phyloP scores from a whole-genome alignment of 2,113 vertebrate species.

The Phoenicopterus ruber region DNA sequence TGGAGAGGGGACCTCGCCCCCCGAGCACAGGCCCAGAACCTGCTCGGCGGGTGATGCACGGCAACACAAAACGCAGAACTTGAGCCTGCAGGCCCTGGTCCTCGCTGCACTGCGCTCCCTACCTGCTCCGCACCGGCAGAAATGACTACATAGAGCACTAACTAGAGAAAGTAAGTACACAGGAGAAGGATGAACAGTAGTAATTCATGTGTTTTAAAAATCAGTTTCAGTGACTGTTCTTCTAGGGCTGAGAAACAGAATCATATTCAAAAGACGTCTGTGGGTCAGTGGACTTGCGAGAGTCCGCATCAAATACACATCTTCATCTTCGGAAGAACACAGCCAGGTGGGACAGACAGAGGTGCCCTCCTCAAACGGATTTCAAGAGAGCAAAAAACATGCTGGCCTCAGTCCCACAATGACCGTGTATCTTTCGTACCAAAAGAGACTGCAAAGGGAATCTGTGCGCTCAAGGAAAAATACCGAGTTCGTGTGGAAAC shows the following conservation, averaged over 20 bases:
- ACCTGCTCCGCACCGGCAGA: not conserved
- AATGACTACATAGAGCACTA: fast-evolving
- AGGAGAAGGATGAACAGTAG: not conserved
- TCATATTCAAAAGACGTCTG: not conserved
- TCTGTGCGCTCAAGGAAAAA: not conserved
- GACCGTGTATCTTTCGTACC: not conserved
- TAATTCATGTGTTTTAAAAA: not conserved
- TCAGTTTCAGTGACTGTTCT: not conserved
- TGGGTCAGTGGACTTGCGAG: not conserved
- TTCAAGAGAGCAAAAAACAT: not conserved
- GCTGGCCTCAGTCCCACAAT: not conserved
- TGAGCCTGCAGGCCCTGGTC: not conserved
- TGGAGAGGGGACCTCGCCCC: not conserved
- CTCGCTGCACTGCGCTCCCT: not conserved
- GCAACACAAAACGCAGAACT: not conserved
- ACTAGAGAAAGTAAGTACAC: not conserved
- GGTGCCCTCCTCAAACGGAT: not conserved
- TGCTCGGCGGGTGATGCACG: fast-evolving
- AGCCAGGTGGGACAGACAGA: not conserved
- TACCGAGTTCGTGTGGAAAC: not conserved
- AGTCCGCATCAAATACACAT: not conserved
- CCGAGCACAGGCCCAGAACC: not conserved
- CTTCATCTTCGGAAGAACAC: not conserved
- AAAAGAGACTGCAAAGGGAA: not conserved
- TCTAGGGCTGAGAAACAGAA: not conserved